Conservation (phyloP, 2,888 invertebrate species). For the Tortricodes alternella region DNA sequence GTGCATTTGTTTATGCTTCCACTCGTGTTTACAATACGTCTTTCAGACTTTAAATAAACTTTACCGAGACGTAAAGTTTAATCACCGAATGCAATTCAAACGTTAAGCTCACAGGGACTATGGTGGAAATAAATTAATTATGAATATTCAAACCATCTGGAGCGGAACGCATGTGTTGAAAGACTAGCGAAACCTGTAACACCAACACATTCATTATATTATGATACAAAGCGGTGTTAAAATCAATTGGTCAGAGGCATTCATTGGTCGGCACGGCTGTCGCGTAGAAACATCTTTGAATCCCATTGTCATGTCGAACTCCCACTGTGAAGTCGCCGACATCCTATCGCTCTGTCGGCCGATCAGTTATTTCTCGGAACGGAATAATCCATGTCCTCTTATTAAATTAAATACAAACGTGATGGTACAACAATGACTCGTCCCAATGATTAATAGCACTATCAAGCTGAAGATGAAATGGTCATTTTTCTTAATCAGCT, state of each 20-base stretch:
- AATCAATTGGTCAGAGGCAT: slow-evolving; percentile 79
- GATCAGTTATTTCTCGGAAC: slow-evolving; percentile 50
- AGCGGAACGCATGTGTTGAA: slow-evolving; percentile 48
- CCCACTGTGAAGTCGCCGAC: slow-evolving; percentile 68
- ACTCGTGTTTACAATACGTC: slow-evolving; percentile 61
- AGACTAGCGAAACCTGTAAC: slow-evolving; percentile 26
- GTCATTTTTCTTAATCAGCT: slow-evolving; percentile 44
- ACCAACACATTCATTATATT: slow-evolving; percentile 28
- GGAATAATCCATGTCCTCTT: slow-evolving; percentile 35
- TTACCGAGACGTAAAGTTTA: slow-evolving; percentile 48
- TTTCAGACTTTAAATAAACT: slow-evolving; percentile 61
- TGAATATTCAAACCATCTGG: slow-evolving; percentile 3
- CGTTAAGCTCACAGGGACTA: slow-evolving; percentile 38
- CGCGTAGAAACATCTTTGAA: slow-evolving; percentile 59
- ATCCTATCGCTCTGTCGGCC: slow-evolving; percentile 48
- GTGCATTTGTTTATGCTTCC: slow-evolving; percentile 72
- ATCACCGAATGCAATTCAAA: slow-evolving; percentile 41
- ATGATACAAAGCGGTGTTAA: slow-evolving; percentile 62
- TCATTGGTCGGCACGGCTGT: slow-evolving; percentile 49
- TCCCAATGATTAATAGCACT: slow-evolving; percentile 34
- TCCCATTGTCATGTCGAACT: slow-evolving; percentile 61
- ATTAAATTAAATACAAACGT: slow-evolving; percentile 36
- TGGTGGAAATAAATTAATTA: slow-evolving; percentile 37
- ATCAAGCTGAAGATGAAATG: slow-evolving; percentile 37
- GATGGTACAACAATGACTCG: slow-evolving; percentile 31